Evolutionary conservation across 2,113 vertebrate species (phyloP).

Genomic region (Hystrix brachyura): DNA sequence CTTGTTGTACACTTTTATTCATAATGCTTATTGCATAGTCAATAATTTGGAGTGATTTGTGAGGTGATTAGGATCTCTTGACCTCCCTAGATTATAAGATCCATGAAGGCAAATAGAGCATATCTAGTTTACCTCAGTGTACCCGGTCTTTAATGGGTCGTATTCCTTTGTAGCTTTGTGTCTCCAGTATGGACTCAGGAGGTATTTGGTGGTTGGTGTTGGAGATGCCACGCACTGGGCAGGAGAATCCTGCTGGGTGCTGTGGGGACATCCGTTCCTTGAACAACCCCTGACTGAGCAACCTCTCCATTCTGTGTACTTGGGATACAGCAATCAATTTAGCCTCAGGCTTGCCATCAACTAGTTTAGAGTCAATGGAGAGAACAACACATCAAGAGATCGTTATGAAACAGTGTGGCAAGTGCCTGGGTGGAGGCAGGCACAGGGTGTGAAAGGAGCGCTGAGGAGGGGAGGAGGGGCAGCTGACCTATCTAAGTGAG

Average conservation of each 20-base stretch:
- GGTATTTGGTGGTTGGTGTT: background rate
- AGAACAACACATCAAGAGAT: background rate
- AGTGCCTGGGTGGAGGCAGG: background rate
- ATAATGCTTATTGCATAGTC: background rate
- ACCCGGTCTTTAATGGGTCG: background rate
- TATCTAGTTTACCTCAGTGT: background rate
- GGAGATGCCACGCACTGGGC: background rate
- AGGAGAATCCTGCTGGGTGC: background rate
- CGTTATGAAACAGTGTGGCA: conserved; percentile 21
- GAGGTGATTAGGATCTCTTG: background rate
- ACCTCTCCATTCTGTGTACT: background rate
- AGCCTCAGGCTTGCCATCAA: background rate
- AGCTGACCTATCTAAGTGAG: background rate
- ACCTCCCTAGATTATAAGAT: background rate
- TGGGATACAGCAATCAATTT: background rate
- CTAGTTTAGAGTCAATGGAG: background rate
- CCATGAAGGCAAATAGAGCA: background rate
- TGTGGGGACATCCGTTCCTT: background rate
- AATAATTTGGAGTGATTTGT: background rate
- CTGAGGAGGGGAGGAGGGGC: background rate
- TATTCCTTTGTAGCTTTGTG: background rate
- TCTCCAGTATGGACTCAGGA: background rate
- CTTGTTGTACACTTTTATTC: background rate
- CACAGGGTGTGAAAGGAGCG: background rate
- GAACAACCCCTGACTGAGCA: background rate